phyloP scores from a whole-genome alignment of 2,113 vertebrate genomes.

The Chrysochloris asiatica region DNA sequence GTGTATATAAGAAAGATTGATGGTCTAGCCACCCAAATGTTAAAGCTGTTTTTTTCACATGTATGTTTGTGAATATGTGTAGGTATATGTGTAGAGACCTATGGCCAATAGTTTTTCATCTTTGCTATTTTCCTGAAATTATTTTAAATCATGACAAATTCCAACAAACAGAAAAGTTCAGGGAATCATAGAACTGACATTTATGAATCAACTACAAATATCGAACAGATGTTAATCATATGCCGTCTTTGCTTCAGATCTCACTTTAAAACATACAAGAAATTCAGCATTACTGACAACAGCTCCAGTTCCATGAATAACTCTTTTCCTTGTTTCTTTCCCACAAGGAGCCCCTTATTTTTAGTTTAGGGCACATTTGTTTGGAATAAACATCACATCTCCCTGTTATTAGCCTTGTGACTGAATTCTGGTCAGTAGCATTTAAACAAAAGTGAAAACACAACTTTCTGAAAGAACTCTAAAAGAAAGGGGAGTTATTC shows the following conservation, averaged over 20 bases:
- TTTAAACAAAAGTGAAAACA: not conserved
- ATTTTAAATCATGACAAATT: not conserved
- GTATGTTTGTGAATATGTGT: fast-evolving
- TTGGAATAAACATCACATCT: not conserved
- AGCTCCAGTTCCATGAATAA: fast-evolving
- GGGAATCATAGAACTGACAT: not conserved
- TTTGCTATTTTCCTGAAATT: not conserved
- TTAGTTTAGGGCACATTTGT: not conserved
- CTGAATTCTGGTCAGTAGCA: not conserved
- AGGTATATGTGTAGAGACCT: not conserved
- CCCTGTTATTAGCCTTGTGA: not conserved
- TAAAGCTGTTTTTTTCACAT: not conserved
- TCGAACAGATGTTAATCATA: not conserved
- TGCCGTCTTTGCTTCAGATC: not conserved
- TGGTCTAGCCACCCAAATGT: not conserved
- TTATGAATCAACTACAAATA: not conserved
- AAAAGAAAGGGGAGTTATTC: not conserved
- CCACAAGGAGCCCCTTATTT: not conserved
- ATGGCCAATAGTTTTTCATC: not conserved
- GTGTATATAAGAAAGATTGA: not conserved
- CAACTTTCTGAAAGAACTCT: not conserved
- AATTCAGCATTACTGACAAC: not conserved
- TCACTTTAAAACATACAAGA: not conserved
- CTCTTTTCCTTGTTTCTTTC: not conserved
- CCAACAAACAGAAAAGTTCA: not conserved